Evolutionary conservation across 2,113 vertebrate species (phyloP).

Genomic region (Zootoca vivipara): DNA sequence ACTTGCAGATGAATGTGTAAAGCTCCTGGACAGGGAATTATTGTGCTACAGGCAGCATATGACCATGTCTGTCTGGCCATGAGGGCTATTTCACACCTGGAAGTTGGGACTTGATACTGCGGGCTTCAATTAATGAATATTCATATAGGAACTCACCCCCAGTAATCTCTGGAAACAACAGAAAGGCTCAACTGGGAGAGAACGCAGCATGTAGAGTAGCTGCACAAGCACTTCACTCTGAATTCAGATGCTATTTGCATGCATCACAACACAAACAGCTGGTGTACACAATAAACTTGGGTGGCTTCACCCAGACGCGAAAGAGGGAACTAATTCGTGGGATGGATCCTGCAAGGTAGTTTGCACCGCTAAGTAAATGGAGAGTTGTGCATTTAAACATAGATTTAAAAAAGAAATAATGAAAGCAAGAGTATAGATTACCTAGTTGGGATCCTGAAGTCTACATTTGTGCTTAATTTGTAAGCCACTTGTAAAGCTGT

Average conservation of each 20-base stretch:
- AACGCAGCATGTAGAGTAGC: not conserved
- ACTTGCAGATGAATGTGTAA: not conserved
- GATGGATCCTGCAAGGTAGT: not conserved
- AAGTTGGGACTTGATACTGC: not conserved
- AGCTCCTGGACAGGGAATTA: not conserved
- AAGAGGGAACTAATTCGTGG: not conserved
- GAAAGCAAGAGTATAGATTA: slow-evolving; percentile 51
- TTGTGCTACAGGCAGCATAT: not conserved
- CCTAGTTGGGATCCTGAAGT: slow-evolving; percentile 90
- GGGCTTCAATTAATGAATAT: not conserved
- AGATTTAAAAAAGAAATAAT: not conserved
- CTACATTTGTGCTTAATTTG: slow-evolving; percentile 82
- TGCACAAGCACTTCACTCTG: not conserved
- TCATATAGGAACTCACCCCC: not conserved
- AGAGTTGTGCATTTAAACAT: not conserved
- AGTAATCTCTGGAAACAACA: no score
- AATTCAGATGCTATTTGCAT: not conserved
- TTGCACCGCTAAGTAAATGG: not conserved
- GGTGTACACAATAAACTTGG: not conserved
- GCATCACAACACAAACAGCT: not conserved
- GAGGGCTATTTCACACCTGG: not conserved
- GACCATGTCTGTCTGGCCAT: not conserved
- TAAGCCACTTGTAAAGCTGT: slow-evolving; percentile 83
- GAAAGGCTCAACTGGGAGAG: not conserved
- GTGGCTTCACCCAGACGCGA: not conserved